phyloP scores from a whole-genome alignment of 2,113 vertebrate genomes.

The Ifrita kowaldi region DNA sequence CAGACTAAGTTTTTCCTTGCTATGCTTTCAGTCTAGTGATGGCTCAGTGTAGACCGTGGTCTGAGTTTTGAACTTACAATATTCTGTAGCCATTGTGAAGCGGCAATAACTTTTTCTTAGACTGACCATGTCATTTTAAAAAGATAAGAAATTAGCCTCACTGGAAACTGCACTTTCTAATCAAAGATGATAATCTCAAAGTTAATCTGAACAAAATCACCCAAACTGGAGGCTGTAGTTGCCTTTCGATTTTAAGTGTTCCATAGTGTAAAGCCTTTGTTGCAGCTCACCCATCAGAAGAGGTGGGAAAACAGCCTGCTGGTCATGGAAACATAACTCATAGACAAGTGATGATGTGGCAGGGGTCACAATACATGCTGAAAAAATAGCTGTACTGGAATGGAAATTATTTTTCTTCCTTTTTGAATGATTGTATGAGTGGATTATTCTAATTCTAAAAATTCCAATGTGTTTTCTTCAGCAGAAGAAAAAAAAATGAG shows the following conservation, averaged over 20 bases:
- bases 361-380: neutral
- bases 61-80: neutral
- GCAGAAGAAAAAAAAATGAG: neutral
- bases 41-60: neutral
- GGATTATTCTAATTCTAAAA: neutral
- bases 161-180: neutral
- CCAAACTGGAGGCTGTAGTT: neutral
- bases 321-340: neutral
- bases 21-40: neutral
- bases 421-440: neutral
- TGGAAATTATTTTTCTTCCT: neutral
- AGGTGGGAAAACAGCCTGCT: neutral
- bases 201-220: neutral
- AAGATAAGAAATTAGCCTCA: neutral
- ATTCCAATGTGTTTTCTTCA: neutral
- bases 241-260: neutral
- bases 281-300: neutral
- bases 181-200: neutral
- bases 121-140: neutral
- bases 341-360: neutral
- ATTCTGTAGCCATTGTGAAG: neutral
- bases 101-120: neutral
- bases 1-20: neutral
- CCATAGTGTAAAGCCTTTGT: neutral
- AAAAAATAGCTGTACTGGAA: neutral